phyloP scores from a whole-genome alignment of 2,113 vertebrate species.

The Chascanopsetta lugubris region DNA sequence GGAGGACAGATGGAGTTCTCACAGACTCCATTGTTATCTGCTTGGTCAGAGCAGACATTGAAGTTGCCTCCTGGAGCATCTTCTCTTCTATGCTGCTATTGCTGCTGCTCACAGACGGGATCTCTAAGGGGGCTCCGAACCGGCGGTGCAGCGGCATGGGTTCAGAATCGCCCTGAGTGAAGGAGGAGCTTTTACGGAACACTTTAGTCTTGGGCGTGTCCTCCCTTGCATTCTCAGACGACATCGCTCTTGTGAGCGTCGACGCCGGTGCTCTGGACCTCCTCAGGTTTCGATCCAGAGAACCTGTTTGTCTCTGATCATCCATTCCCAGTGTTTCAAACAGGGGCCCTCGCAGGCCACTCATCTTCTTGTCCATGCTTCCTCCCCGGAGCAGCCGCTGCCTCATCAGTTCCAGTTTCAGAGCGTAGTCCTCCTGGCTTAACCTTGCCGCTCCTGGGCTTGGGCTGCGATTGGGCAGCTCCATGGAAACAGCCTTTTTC shows the following conservation, averaged over 20 bases:
- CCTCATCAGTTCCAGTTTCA: conserved; percentile 92
- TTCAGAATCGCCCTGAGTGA: conserved; percentile 89
- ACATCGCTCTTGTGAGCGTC: conserved; percentile 83
- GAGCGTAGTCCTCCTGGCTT: conserved; percentile 87
- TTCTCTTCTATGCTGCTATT: conserved; percentile 68
- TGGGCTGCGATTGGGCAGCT: conserved; percentile 82
- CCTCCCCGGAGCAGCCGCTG: conserved; percentile 88
- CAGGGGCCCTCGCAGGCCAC: conserved; percentile 91
- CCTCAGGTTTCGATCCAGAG: conserved; percentile 69
- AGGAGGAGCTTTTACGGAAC: conserved; percentile 90
- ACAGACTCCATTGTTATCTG: conserved; percentile 66
- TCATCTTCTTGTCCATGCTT: conserved; percentile 87
- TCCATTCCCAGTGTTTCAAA: conserved; percentile 89
- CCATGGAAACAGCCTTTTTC: conserved; percentile 88
- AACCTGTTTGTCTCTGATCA: conserved; percentile 76
- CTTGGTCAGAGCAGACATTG: conserved; percentile 86
- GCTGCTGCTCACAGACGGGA: conserved; percentile 80
- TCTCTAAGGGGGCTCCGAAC: conserved; percentile 90
- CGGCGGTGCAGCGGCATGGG: conserved; percentile 88
- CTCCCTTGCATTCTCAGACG: conserved; percentile 82
- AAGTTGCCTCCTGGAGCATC: conserved; percentile 86
- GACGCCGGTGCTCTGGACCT: conserved; percentile 69
- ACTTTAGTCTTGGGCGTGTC: conserved; percentile 76
- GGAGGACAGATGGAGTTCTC: conserved; percentile 37
- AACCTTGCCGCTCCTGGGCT: conserved; percentile 85